Conservation (phyloP, 2,113 vertebrate genomes). For the Bubo scandiacus region DNA sequence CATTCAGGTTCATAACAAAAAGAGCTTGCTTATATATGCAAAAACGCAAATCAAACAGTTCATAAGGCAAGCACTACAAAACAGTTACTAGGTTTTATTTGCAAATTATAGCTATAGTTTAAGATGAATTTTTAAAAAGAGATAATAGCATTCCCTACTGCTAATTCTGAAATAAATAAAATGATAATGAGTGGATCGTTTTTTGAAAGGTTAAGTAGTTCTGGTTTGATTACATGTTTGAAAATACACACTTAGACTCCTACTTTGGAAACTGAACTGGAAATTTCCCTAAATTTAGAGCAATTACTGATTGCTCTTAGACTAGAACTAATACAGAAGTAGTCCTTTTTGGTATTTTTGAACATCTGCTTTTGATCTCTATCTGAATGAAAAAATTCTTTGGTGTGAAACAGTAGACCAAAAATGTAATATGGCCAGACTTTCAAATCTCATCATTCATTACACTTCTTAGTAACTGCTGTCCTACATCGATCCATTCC, state of each 20-base stretch:
- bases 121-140: not conserved
- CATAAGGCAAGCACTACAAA: not conserved
- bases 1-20: not conserved
- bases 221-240: not conserved
- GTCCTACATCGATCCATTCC: not conserved
- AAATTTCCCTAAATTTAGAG: not conserved
- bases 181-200: not conserved
- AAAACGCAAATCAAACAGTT: not conserved
- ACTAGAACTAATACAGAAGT: not conserved
- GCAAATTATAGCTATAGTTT: not conserved
- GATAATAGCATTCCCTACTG: not conserved
- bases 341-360: not conserved
- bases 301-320: not conserved
- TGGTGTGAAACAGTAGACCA: not conserved
- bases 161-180: slow-evolving; percentile 7
- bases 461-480: not conserved
- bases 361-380: not conserved
- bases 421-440: not conserved
- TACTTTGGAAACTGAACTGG: not conserved
- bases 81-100: not conserved
- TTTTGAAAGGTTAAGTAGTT: slow-evolving; percentile 17
- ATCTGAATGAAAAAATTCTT: not conserved
- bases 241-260: not conserved
- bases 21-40: not conserved
- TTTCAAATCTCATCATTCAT: not conserved